Evolutionary conservation across 2,888 invertebrate species (phyloP).

Genomic region (Micoletzkya japonica): DNA sequence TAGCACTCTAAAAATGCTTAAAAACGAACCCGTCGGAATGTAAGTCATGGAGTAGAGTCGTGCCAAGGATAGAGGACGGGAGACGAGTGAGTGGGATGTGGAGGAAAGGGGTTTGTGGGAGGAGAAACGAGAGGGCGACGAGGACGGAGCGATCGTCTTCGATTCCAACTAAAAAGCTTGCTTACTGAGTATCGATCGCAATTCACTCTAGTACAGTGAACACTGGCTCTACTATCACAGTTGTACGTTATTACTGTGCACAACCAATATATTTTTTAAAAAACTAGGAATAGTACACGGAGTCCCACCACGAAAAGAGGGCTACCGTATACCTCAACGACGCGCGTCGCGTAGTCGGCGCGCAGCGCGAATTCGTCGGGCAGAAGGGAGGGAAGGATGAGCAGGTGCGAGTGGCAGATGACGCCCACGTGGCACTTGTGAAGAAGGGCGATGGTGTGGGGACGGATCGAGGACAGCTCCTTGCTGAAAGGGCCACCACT

Average conservation of each 20-base stretch:
- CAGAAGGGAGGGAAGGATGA: slow-evolving; percentile 87
- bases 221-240: too few relatives aligned
- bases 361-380: slow-evolving; percentile 78
- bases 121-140: not conserved
- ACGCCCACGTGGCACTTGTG: slow-evolving; percentile 97
- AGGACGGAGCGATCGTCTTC: not conserved
- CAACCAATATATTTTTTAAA: not conserved
- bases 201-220: too few relatives aligned
- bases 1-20: slow-evolving; percentile 19
- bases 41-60: slow-evolving; percentile 78
- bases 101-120: too few relatives aligned
- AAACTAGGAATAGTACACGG: not conserved
- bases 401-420: slow-evolving; percentile 87
- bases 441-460: slow-evolving; percentile 78
- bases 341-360: slow-evolving; percentile 63
- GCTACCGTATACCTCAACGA: slow-evolving; percentile 50
- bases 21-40: slow-evolving; percentile 80
- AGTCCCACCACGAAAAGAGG: not conserved
- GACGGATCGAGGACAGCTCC: slow-evolving; percentile 1
- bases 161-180: slow-evolving; percentile 14
- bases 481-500: not conserved
- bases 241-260: too few relatives aligned
- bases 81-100: not conserved
- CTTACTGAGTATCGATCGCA: too few relatives aligned
- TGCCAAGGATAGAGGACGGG: slow-evolving; percentile 39